Evolutionary conservation across 35 echinoderm and acorn worm species (phyloP), one percentile per base, ranked within the genome.

Genomic region (Diadema setosum): DNA sequence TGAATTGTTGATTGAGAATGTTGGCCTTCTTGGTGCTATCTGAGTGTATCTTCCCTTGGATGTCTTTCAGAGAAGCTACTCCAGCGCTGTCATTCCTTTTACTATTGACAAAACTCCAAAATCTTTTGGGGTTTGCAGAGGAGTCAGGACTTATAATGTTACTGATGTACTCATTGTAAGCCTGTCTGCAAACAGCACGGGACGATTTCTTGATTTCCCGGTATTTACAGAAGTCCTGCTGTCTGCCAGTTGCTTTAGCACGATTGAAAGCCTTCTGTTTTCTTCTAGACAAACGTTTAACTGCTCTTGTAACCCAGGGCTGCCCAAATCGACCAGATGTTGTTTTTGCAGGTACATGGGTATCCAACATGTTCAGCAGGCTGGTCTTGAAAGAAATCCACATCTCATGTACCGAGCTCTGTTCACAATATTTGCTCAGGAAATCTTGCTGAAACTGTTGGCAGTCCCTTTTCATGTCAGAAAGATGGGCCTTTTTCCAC

Each of bases 1-100:
- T 25, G 23, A 87, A 87, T 5, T 87, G 85, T 3, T 80, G 21
- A 80, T 87, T 78, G 0, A 87, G 40, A 42, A 87, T 46, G 44
- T 87, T 87, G 7, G 85, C 85, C 67, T 87, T 85, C 16, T n/a
- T 37, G 14, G 34, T 21, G 39, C 55, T 63, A 7, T 85, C 56
- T 30, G 50, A 33, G 1, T 85, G 8, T 61, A n/a, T 61, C 49
- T 55, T 2, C 29, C 50, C 56, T 4, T 50, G 1, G 41, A 58
- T 64, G 17, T 33, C 39, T 37, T 17, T 80, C 35, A 80, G 35
- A 7, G 74, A 39, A 14, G 36, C 25, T 40, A 7, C 8, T 80
- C 15, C 16, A 16, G 20, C 39, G 9, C 18, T 16, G 35, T 39
- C 35, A n/a, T n/a, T n/a, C n/a, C n/a, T n/a, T n/a, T n/a, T n/a